A percentile compares a stretch with the other conserved stretches of the same genome.
phyloP scores from a whole-genome alignment of 1,140 invertebrate species.

The Drosophila nannoptera region DNA sequence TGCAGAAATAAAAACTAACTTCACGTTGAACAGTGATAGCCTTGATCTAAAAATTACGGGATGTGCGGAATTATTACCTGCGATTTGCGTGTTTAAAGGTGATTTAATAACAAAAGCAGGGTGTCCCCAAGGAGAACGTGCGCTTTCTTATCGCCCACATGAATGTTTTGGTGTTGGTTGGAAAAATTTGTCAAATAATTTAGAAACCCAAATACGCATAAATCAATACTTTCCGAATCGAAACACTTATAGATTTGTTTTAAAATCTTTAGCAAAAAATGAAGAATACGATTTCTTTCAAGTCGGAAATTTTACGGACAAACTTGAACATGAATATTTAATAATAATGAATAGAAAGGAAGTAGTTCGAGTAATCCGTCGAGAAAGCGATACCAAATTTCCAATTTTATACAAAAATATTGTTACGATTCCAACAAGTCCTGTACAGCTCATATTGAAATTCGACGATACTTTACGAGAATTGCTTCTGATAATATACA shows the following conservation, averaged over 20 bases:
- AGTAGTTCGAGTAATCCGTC: conserved; percentile 1
- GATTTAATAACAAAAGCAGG: conserved; percentile 45
- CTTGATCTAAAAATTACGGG: conserved; percentile 16
- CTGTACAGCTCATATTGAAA: conserved; percentile 59
- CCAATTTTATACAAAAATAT: conserved; percentile 24
- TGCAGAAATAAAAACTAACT: neutral
- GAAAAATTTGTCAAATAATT: neutral
- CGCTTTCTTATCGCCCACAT: conserved; percentile 49
- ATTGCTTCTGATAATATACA: conserved; percentile 65
- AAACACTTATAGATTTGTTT: conserved; percentile 23
- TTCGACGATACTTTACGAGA: conserved; percentile 26
- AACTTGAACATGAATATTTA: conserved; percentile 13
- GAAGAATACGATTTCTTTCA: conserved; percentile 20
- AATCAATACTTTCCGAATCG: conserved; percentile 48
- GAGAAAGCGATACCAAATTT: conserved; percentile 1
- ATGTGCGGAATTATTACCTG: conserved; percentile 41
- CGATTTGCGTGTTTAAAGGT: conserved; percentile 61
- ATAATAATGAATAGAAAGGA: conserved; percentile 39
- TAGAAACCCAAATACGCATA: neutral
- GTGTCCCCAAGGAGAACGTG: conserved; percentile 57
- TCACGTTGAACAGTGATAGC: neutral
- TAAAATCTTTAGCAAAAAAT: conserved; percentile 11
- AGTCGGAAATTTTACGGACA: conserved; percentile 21
- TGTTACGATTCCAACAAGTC: conserved; percentile 1
- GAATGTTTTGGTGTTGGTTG: conserved; percentile 53